Base-by-base conservation (phyloP, 1,140 invertebrate species). In the Chrysomallon squamiferum region DNA sequence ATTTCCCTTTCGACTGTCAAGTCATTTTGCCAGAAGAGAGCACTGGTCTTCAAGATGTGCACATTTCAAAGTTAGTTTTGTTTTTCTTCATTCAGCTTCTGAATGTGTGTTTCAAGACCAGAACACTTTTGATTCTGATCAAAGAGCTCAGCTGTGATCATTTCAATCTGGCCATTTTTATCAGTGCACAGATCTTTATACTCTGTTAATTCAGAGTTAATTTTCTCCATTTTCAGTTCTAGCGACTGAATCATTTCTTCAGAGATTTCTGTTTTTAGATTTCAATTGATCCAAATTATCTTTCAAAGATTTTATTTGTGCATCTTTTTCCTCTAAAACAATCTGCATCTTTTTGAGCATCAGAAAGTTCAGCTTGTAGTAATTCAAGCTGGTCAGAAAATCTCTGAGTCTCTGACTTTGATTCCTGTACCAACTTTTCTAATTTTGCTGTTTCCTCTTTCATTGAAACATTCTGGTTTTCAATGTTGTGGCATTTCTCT, bases 241-340 rank as follows among this genome's bases (percentile, higher is more conserved):
- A 43, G 35, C 11, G 29, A n/a, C 18, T 58, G 29, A 15, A 65
- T 15, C 20, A 18, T 43, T 29, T 56, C 15, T 2, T 15, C 15
- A 29, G n/a, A 13, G 22, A n/a, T 25, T 11, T 56, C 30, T 27
- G 32, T 41, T 9, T n/a, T 45, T 13, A 9, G n/a, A 11, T n/a
- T 20, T 27, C 13, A 15, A 13, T 45, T 58, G 15, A 33, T 67
- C 33, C 25, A 67, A 6, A 22, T 67, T 33, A 30, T 62, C 30
- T 27, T 38, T n/a, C 33, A 67, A 56, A 18, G 59, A 35, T 32
- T 52, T 29, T 4, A 67, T 62, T 30, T 56, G 35, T n/a, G 29
- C 22, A 25, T 67, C 65, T 32, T 61, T 72, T 18, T 64, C 70
- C 7, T 64, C 59, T 41, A 68, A 29, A 35, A 59, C 32, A 30